These are phyloP conservation scores for Australoheros scitulus DNA, from an alignment of 2,113 vertebrate genomes.

Conservation along the genomic window DNA sequence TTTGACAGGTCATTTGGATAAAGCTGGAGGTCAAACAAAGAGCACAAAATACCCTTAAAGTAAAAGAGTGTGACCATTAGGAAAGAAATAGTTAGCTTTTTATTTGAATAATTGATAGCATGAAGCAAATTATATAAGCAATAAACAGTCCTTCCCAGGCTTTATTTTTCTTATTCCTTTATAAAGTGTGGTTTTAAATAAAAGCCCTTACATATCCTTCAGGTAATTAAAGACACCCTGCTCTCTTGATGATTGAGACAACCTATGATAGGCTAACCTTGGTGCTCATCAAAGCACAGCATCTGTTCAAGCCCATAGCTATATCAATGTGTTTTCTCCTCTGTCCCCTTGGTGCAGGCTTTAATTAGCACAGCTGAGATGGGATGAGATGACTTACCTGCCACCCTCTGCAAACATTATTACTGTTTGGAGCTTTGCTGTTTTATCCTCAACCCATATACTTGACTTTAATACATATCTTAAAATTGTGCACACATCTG, in stretches of 20 bases:
- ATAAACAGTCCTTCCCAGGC: background rate
- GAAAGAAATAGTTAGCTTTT: background rate
- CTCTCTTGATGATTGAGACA: constrained; percentile 50
- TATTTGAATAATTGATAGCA: background rate
- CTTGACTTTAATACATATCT: constrained; percentile 33
- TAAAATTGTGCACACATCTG: constrained; percentile 23
- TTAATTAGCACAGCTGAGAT: constrained; percentile 73
- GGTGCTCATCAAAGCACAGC: constrained; percentile 69
- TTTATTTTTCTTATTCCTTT: background rate
- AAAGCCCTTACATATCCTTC: constrained; percentile 24
- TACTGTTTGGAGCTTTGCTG: constrained; percentile 46
- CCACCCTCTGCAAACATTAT: constrained; percentile 67
- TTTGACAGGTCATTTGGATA: background rate
- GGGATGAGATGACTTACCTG: constrained; percentile 64
- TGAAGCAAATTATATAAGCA: background rate
- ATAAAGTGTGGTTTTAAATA: constrained; percentile 5
- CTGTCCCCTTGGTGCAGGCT: constrained; percentile 60
- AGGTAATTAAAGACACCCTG: constrained; percentile 45
- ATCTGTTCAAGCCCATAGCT: constrained; percentile 69
- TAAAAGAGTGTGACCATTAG: background rate
- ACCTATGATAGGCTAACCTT: constrained; percentile 55
- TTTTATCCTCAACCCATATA: constrained; percentile 48
- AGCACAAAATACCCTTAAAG: background rate
- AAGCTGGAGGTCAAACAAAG: background rate
- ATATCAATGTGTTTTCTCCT: constrained; percentile 48